Percentiles rank a stretch among this genome's conserved stretches.
Evolutionary conservation across 2,888 invertebrate species (phyloP).

Genomic region (Eupeodes latifasciatus): DNA sequence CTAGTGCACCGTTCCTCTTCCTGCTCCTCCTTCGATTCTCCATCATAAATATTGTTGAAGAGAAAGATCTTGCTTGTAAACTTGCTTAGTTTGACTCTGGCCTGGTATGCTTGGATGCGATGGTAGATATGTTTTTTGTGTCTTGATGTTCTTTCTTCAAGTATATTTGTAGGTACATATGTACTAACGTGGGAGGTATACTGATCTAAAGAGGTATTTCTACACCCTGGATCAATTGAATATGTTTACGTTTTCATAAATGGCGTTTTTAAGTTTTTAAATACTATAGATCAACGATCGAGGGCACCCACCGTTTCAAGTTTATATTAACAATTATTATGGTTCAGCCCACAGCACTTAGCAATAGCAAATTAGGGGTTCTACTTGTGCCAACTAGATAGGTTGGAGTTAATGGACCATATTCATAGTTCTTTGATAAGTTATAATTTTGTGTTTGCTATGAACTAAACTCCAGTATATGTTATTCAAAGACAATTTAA

Average conservation of each 20-base stretch:
- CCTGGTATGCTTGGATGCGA: neutral
- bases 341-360: too few relatives aligned
- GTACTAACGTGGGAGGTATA: too few relatives aligned
- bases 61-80: constrained; percentile 40
- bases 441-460: too few relatives aligned
- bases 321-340: too few relatives aligned
- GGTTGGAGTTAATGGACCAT: too few relatives aligned
- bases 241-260: neutral
- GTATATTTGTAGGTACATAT: constrained; percentile 10
- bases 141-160: neutral
- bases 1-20: constrained; percentile 2
- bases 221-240: neutral
- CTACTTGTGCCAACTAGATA: too few relatives aligned
- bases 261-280: neutral
- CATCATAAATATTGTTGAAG: constrained; percentile 45
- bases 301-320: too few relatives aligned
- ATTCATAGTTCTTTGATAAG: too few relatives aligned
- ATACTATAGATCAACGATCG: too few relatives aligned
- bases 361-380: too few relatives aligned
- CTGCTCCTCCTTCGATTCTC: neutral
- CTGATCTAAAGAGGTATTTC: neutral
- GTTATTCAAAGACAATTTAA: too few relatives aligned
- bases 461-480: too few relatives aligned
- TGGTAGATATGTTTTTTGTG: neutral
- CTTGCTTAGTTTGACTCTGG: neutral